Conservation (phyloP, 2,113 vertebrate species). For the Paramormyrops kingsleyae region DNA sequence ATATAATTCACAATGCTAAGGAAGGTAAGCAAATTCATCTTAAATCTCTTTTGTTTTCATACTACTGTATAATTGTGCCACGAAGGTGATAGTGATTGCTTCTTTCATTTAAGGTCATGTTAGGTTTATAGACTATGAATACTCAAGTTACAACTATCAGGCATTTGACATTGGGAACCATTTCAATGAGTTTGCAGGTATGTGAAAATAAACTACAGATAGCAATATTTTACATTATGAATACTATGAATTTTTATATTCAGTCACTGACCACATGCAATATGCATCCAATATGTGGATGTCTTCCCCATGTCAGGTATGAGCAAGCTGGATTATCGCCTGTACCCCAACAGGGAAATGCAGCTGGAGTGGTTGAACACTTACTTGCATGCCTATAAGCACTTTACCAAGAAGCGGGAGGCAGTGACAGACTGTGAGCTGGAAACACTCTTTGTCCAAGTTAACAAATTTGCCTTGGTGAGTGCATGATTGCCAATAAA, state of each 20-base stretch:
- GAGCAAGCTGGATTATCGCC: constrained; percentile 76
- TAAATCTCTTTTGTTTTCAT: not conserved
- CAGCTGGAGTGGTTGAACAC: constrained; percentile 82
- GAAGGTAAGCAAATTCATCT: constrained; percentile 59
- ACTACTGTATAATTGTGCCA: not conserved
- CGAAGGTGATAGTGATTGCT: not conserved
- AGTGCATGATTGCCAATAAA: constrained; percentile 40
- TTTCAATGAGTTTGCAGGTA: constrained; percentile 96
- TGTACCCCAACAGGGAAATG: constrained; percentile 72
- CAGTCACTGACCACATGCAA: not conserved
- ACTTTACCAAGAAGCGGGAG: constrained; percentile 57
- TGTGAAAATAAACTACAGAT: constrained; percentile 23
- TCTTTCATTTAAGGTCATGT: constrained; percentile 63
- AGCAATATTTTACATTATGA: not conserved
- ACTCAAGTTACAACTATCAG: constrained; percentile 94
- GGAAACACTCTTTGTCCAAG: constrained; percentile 84
- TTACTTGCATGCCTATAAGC: constrained; percentile 83
- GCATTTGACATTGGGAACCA: constrained; percentile 97
- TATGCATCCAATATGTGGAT: constrained; percentile 7
- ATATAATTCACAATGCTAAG: constrained; percentile 82
- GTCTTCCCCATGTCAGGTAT: constrained; percentile 62
- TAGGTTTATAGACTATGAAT: constrained; percentile 93
- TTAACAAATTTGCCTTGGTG: constrained; percentile 96
- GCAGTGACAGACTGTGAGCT: constrained; percentile 72
- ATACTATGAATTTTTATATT: not conserved